Conservation (phyloP, 2,797 vertebrate genomes). For the Helostoma temminkii region DNA sequence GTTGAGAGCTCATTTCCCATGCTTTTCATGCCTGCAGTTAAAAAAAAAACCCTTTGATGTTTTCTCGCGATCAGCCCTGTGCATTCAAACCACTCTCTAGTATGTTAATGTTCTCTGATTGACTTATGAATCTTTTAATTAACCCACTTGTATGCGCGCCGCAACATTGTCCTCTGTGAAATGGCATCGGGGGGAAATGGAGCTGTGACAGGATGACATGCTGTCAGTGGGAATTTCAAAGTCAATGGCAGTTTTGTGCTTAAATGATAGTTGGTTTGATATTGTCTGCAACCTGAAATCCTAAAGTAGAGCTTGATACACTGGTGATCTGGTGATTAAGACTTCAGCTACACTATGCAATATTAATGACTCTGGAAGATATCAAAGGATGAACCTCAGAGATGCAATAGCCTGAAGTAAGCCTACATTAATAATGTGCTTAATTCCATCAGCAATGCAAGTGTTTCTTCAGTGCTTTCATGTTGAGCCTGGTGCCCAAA, state of each 20-base stretch:
- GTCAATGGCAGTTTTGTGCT: slow-evolving; percentile 45
- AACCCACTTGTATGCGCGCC: slow-evolving; percentile 73
- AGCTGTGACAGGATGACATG: slow-evolving; percentile 50
- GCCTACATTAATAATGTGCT: slow-evolving; percentile 77
- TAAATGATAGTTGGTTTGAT: slow-evolving; percentile 48
- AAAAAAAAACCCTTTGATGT: slow-evolving; percentile 80
- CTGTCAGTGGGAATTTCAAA: slow-evolving; percentile 61
- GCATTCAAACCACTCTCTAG: slow-evolving; percentile 60
- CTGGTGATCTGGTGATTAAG: slow-evolving; percentile 74
- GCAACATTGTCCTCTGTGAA: slow-evolving; percentile 62
- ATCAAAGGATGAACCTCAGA: slow-evolving; percentile 78
- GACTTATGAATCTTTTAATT: slow-evolving; percentile 80
- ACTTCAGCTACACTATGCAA: slow-evolving; percentile 76
- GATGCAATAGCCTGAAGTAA: slow-evolving; percentile 76
- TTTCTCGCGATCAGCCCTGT: slow-evolving; percentile 57
- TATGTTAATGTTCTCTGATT: slow-evolving; percentile 78
- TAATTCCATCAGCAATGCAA: slow-evolving; percentile 70
- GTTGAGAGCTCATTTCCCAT: slow-evolving; percentile 76
- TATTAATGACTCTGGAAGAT: slow-evolving; percentile 82
- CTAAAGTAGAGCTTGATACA: slow-evolving; percentile 43
- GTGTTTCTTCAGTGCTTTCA: slow-evolving; percentile 70
- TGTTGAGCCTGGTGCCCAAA: slow-evolving; percentile 54
- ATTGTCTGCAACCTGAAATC: slow-evolving; percentile 56
- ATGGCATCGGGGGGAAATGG: slow-evolving; percentile 56
- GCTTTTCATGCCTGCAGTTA: slow-evolving; percentile 76